Evolutionary conservation across 2,113 vertebrate genomes (phyloP), one percentile per base, ranked within the genome.

Genomic region (Cyanistes caeruleus): DNA sequence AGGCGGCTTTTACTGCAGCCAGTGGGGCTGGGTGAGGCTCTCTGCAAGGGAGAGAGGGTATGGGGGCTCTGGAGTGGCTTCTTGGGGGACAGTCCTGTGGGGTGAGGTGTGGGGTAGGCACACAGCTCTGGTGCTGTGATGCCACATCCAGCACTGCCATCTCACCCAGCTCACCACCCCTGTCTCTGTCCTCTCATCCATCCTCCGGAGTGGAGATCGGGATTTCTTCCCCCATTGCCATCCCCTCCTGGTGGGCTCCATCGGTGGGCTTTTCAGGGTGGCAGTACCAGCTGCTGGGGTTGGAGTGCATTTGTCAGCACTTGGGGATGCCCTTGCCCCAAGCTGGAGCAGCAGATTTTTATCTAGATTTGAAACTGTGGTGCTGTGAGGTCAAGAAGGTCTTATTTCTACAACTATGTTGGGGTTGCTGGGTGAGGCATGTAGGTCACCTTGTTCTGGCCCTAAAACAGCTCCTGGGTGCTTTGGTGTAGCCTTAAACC

Each of bases 41-140:
- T 30, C 24, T 19, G 53, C 0, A 0, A 55, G 59, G 31, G 11
- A 43, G 25, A 52, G 28, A 59, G 43, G 43, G 16, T 1, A 2
- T 55, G 62, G 33, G 33, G 37, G 19, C 55, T 80, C 17, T 59
- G 5, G 30, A 25, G 73, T 33, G 41, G 74, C 48, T 84, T 49
- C 0, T 5, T 31, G n/a, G 52, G 52, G 22, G 6, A 14, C 68
- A 58, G 55, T 51, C n/a, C n/a, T 12, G 2, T 1, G 4, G 24
- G 24, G 13, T 48, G 27, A 20, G 49, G 39, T 33, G 33, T 33
- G 28, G 51, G 35, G 37, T 59, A 51, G 35, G 11, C 44, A 41
- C 20, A 49, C 2, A 4, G 11, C 25, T 65, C 22, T 2, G 11
- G 6, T 56, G 37, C 10, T 0, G 0, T 2, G 5, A 3, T 11